Evolutionary conservation across 2,113 vertebrate genomes (phyloP).

Genomic region (Phalacrocorax carbo): DNA sequence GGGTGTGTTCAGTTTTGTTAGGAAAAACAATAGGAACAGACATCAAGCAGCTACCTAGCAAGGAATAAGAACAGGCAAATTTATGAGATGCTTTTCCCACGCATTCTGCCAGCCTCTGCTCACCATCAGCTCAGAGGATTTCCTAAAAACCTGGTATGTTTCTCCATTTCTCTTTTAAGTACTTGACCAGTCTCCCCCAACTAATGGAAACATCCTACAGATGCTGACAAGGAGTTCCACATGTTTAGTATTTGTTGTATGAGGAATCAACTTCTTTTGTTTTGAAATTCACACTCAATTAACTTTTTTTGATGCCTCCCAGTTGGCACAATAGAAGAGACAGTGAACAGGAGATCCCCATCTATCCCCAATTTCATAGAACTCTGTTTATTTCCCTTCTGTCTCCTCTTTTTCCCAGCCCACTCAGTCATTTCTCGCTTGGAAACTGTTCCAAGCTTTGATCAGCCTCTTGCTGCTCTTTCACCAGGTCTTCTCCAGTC

Average conservation of each 20-base stretch:
- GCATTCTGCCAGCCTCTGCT: neutral
- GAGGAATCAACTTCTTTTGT: neutral
- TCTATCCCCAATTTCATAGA: neutral
- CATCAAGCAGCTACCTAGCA: neutral
- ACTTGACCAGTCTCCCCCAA: neutral
- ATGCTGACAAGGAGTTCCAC: neutral
- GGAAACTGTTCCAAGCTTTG: neutral
- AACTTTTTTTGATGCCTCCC: neutral
- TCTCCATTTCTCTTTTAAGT: neutral
- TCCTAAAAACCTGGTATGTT: neutral
- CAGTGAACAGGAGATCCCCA: neutral
- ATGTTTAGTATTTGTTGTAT: neutral
- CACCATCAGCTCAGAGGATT: neutral
- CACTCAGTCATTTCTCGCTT: neutral
- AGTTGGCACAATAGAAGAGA: neutral
- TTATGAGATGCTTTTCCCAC: accelerated
- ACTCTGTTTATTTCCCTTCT: neutral
- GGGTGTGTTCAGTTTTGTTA: neutral
- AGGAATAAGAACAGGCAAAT: neutral
- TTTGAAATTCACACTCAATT: neutral
- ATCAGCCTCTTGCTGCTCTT: neutral
- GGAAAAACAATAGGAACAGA: neutral
- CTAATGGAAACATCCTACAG: neutral
- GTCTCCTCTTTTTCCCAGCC: neutral
- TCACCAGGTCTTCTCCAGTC: neutral